Conservation (phyloP, 2,113 vertebrate genomes). For the Rousettus leschenaultii region DNA sequence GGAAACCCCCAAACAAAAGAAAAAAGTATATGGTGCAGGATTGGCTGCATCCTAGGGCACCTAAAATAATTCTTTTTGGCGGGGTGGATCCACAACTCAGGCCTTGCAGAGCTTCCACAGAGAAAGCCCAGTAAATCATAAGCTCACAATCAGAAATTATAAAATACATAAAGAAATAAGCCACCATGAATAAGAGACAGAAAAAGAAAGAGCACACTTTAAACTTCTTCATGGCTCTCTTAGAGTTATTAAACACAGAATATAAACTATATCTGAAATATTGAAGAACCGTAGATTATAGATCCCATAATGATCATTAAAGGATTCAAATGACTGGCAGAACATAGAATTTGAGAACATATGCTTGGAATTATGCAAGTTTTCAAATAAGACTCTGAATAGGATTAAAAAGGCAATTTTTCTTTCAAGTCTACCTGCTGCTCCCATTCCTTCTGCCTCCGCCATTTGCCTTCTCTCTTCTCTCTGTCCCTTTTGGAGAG, state of each 20-base stretch:
- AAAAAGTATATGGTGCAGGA: neutral
- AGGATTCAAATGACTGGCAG: neutral
- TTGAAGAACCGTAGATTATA: neutral
- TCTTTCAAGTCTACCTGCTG: neutral
- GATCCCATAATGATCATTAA: neutral
- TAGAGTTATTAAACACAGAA: neutral
- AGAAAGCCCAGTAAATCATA: neutral
- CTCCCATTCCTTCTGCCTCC: too few relatives aligned
- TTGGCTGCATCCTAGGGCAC: neutral
- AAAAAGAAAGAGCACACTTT: neutral
- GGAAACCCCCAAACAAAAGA: conserved; percentile 5
- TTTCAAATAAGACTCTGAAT: neutral
- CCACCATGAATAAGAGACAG: neutral
- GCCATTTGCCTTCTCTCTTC: neutral
- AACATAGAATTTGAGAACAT: neutral
- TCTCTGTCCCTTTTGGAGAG: neutral
- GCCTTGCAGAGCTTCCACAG: neutral
- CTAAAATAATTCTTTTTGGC: neutral
- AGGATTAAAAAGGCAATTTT: neutral
- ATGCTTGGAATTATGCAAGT: neutral
- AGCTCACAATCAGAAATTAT: neutral
- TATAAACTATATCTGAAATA: neutral
- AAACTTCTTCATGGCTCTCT: neutral
- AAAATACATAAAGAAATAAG: neutral
- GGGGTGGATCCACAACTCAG: neutral